Evolutionary conservation across 2,797 vertebrate species (phyloP).

Genomic region (Xerus rutilus): DNA sequence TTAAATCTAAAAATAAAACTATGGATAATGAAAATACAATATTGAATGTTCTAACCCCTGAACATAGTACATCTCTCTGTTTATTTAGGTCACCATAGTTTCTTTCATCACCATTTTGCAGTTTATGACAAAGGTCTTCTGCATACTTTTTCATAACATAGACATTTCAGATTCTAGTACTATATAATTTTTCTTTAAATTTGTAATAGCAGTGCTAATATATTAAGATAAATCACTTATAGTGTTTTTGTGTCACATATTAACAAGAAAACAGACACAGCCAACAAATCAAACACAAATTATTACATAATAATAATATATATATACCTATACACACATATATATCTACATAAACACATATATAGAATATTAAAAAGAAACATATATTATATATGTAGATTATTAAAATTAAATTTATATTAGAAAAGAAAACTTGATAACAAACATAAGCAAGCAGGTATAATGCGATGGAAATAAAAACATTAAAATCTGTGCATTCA

Average conservation of each 20-base stretch:
- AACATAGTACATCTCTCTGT: neutral
- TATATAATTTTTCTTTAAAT: neutral
- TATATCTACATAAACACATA: no score
- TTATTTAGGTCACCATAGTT: neutral
- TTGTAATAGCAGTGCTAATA: neutral
- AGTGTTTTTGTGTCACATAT: neutral
- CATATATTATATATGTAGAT: neutral
- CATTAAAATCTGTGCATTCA: neutral
- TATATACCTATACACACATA: no score
- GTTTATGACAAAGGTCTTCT: neutral
- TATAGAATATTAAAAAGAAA: neutral
- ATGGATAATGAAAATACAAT: neutral
- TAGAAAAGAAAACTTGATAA: neutral
- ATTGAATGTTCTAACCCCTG: neutral
- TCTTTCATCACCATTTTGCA: neutral
- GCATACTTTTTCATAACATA: neutral
- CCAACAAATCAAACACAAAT: neutral
- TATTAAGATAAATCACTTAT: neutral
- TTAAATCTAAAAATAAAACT: neutral
- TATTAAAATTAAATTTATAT: neutral
- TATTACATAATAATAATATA: neutral
- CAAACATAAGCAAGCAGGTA: neutral
- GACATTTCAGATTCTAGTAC: neutral
- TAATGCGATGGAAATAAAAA: neutral
- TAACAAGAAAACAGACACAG: neutral